Evolutionary conservation across 1,140 invertebrate genomes (phyloP).

Genomic region (Dreissena rostriformis): DNA sequence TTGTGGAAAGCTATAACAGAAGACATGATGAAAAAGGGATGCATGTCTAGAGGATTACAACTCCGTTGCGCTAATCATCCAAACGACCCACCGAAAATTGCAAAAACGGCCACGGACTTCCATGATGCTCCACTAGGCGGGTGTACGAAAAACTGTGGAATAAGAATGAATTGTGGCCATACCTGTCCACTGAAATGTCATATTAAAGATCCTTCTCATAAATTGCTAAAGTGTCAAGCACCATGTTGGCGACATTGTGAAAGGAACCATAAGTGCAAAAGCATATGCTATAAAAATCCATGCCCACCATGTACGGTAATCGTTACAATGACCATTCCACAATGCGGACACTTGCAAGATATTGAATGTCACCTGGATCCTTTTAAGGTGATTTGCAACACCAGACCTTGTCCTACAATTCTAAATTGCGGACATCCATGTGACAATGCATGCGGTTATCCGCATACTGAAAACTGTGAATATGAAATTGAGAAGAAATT

Average conservation of each 20-base stretch:
- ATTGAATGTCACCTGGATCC: conserved; percentile 34
- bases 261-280: conserved; percentile 79
- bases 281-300: conserved; percentile 52
- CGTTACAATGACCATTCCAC: conserved; percentile 40
- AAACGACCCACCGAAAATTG: conserved; percentile 33
- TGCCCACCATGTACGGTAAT: conserved; percentile 56
- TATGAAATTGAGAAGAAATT: conserved; percentile 54
- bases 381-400: not conserved
- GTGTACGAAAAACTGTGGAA: conserved; percentile 7
- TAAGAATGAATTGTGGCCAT: conserved; percentile 31
- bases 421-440: conserved; percentile 12
- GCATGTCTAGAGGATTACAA: conserved; percentile 69
- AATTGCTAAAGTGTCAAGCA: conserved; percentile 66
- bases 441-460: conserved; percentile 76
- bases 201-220: conserved; percentile 1
- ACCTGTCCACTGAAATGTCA: conserved; percentile 21
- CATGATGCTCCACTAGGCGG: not conserved
- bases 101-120: not conserved
- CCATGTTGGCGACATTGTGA: conserved; percentile 79
- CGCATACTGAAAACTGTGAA: conserved; percentile 81
- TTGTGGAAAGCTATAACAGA: conserved; percentile 80
- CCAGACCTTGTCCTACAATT: not conserved
- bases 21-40: conserved; percentile 55
- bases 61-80: conserved; percentile 82
- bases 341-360: conserved; percentile 42